Percentiles rank a stretch among this genome's conserved stretches.
Evolutionary conservation across 2,797 vertebrate genomes (phyloP).

Genomic region (Periparus ater): DNA sequence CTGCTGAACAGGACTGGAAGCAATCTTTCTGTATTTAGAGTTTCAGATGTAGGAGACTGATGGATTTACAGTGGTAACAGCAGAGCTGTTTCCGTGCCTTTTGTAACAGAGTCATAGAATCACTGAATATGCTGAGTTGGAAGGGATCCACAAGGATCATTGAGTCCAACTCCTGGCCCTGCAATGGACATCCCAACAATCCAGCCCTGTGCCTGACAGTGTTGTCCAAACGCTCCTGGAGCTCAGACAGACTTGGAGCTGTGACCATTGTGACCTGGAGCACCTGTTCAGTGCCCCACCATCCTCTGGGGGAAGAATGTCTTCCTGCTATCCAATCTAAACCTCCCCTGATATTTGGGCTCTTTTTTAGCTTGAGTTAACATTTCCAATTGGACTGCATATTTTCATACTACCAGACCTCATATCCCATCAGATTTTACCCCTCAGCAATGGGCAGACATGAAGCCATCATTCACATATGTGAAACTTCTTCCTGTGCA

Average conservation of each 20-base stretch:
- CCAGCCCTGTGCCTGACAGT: neutral
- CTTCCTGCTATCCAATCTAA: neutral
- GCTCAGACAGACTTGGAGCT: neutral
- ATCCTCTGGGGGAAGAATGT: neutral
- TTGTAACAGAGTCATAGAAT: neutral
- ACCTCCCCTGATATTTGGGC: neutral
- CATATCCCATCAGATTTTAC: neutral
- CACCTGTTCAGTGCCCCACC: rapidly evolving
- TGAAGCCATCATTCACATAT: neutral
- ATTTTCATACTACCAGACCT: neutral
- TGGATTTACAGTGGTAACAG: neutral
- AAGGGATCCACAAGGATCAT: neutral
- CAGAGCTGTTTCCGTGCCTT: neutral
- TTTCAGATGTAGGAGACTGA: neutral
- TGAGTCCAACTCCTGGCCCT: neutral
- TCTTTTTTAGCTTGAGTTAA: neutral
- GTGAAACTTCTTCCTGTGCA: neutral
- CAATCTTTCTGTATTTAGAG: neutral
- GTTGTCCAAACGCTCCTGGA: neutral
- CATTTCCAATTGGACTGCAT: neutral
- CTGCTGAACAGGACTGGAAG: neutral
- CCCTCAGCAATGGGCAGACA: neutral
- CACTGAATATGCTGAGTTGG: neutral
- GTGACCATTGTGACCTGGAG: neutral
- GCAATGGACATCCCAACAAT: neutral